Evolutionary conservation across 2,888 invertebrate genomes (phyloP).

Genomic region (Drosophila putrida): DNA sequence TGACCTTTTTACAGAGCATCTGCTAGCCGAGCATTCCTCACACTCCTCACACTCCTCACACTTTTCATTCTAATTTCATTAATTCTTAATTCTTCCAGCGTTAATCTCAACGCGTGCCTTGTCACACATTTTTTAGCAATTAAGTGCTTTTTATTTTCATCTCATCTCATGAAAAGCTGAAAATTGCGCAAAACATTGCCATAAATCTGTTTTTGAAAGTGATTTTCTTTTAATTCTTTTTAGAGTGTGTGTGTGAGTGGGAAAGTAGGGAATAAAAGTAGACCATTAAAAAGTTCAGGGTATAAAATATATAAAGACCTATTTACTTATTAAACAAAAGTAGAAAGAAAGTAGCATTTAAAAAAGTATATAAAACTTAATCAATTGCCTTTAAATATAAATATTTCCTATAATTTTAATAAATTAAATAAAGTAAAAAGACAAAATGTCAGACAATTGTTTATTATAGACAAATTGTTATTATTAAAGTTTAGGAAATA

Average conservation of each 20-base stretch:
- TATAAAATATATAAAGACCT: neutral
- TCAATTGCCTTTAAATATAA: too few relatives aligned
- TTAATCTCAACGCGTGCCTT: conserved; percentile 49
- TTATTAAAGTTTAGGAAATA: too few relatives aligned
- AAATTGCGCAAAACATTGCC: conserved; percentile 33
- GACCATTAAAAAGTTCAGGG: conserved; percentile 55
- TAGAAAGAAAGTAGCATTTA: neutral
- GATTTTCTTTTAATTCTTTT: conserved; percentile 2
- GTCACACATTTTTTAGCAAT: conserved; percentile 43
- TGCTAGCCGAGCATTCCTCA: neutral
- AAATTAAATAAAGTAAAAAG: too few relatives aligned
- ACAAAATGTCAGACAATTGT: too few relatives aligned
- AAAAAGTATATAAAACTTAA: too few relatives aligned
- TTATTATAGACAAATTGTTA: too few relatives aligned
- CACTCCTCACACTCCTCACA: too few relatives aligned
- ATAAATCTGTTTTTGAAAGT: conserved; percentile 38
- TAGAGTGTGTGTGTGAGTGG: neutral
- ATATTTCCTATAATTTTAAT: too few relatives aligned
- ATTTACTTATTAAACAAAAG: neutral
- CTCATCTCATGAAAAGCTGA: conserved; percentile 30
- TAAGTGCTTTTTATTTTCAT: conserved; percentile 40
- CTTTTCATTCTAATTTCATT: conserved; percentile 10
- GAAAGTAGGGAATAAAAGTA: conserved; percentile 26
- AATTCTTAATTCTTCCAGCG: conserved; percentile 12
- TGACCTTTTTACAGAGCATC: neutral